Percentiles rank a stretch among this genome's conserved stretches.
phyloP scores from a whole-genome alignment of 2,888 invertebrate genomes.

The Monoplex corrugatus region DNA sequence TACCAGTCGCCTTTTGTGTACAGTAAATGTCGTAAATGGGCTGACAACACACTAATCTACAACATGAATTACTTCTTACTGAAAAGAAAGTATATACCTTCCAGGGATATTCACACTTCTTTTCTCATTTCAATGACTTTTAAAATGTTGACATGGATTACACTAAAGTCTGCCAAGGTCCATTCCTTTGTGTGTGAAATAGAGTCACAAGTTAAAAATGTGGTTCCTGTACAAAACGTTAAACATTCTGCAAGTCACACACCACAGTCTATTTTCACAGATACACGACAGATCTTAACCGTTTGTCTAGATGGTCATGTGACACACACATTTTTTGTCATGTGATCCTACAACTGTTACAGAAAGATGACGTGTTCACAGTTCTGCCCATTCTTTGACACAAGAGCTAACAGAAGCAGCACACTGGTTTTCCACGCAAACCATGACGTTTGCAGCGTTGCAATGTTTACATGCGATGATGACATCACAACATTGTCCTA shows the following conservation, averaged over 20 bases:
- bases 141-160: no score
- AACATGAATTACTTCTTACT: no score
- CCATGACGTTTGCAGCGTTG: background rate
- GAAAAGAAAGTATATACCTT: no score
- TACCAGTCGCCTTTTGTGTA: no score
- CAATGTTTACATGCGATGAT: background rate
- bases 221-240: background rate
- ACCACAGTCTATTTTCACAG: background rate
- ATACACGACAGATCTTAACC: background rate
- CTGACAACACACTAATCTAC: no score
- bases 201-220: background rate
- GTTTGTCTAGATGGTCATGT: background rate
- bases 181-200: background rate
- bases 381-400: background rate
- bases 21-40: no score
- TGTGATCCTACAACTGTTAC: background rate
- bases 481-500: background rate
- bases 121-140: no score
- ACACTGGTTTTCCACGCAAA: background rate
- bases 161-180: no score
- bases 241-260: background rate
- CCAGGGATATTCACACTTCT: no score
- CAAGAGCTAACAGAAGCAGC: background rate
- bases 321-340: background rate
- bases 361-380: background rate